Conservation (phyloP, 2,888 invertebrate genomes). For the Papilio protenor region DNA sequence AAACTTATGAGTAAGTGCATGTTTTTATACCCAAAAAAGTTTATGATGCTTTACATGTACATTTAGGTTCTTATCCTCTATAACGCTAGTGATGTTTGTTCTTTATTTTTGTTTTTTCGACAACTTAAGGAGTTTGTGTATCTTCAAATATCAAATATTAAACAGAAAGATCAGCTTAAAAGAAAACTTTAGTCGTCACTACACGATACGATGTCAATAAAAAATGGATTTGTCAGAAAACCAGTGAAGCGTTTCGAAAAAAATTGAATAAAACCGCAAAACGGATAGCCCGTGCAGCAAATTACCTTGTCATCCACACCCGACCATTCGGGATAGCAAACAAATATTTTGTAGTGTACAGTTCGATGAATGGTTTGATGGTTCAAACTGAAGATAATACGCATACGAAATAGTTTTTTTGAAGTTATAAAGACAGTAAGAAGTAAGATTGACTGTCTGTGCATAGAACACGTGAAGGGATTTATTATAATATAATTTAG, state of each 20-base stretch:
- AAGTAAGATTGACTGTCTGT: too few relatives aligned
- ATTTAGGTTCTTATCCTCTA: background rate
- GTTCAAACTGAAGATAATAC: background rate
- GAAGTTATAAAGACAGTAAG: too few relatives aligned
- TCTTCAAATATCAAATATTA: background rate
- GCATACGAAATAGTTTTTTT: too few relatives aligned
- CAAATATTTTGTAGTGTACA: background rate
- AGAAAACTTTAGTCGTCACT: background rate
- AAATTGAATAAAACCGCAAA: constrained; percentile 23
- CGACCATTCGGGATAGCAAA: background rate
- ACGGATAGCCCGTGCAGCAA: constrained; percentile 13
- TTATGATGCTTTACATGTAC: background rate
- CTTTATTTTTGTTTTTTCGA: background rate
- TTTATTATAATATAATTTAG: background rate
- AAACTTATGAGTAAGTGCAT: background rate
- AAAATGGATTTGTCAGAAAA: constrained; percentile 16
- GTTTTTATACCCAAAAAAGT: background rate
- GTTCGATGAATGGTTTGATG: background rate
- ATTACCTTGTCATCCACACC: constrained; percentile 22
- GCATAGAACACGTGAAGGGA: background rate
- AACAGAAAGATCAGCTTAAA: background rate
- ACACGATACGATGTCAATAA: background rate
- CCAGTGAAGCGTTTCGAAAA: background rate
- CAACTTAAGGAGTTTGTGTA: background rate
- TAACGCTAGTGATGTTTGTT: background rate